These are phyloP conservation scores for Oriolus oriolus DNA, from an alignment of 2,113 vertebrate species.

Conservation along the genomic window DNA sequence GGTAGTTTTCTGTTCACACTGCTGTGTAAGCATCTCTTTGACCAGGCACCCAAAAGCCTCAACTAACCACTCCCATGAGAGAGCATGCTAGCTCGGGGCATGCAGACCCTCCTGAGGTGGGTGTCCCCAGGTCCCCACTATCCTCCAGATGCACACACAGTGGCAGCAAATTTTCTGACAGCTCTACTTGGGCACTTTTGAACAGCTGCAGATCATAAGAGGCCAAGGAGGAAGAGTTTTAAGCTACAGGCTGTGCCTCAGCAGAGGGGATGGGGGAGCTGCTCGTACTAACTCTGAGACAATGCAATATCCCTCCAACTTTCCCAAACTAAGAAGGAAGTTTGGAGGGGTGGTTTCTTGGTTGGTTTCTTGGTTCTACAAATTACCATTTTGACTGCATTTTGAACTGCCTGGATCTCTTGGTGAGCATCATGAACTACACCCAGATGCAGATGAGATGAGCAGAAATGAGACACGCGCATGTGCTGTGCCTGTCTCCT, in stretches of 20 bases:
- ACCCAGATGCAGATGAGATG: background rate
- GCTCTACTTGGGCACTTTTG: background rate
- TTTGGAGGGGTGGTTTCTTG: background rate
- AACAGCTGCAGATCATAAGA: background rate
- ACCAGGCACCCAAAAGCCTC: background rate
- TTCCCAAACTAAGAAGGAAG: background rate
- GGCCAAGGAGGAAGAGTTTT: background rate
- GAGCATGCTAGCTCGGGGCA: background rate
- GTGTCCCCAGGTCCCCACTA: background rate
- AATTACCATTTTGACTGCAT: background rate
- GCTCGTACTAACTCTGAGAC: background rate
- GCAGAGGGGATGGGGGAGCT: background rate
- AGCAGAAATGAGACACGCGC: background rate
- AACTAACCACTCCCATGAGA: background rate
- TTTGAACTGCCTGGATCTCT: background rate
- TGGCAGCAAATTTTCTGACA: background rate
- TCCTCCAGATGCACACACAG: background rate
- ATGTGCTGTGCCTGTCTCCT: background rate
- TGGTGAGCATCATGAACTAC: background rate
- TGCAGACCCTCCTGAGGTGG: accelerated
- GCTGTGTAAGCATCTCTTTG: background rate
- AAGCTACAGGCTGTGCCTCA: background rate
- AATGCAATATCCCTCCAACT: background rate
- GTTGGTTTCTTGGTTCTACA: background rate
- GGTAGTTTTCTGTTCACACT: background rate